Base-by-base conservation (phyloP, 2,888 invertebrate genomes). In the Xylota sylvarum region DNA sequence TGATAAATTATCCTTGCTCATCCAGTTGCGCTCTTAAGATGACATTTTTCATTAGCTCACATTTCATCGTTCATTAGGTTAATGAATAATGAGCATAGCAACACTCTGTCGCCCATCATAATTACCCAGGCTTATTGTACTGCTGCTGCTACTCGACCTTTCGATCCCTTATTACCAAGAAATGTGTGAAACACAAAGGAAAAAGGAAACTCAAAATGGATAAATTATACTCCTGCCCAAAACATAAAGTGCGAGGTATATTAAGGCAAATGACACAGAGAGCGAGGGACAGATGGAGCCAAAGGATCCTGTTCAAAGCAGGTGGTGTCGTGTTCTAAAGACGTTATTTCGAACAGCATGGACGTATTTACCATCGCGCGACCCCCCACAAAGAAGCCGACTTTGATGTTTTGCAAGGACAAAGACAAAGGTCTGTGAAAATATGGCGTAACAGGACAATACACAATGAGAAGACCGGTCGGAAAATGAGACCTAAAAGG, bases 61-160 rank as follows among this genome's bases (percentile, higher is more conserved):
- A 52, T 69, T 78, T 78, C 52, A 78, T 55, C 50, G 62, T 78
- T 78, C 78, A 78, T 78, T 78, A 78, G 60, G 60, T 55, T 62
- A 43, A 78, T 78, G 70, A 78, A 78, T 70, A 78, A 70, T 55
- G 77, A 50, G 50, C 67, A 1, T 52, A 37, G 58, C 50, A 67
- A 62, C 50, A 69, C 52, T 32, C 43, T 55, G 17, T 60, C 58
- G 58, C 32, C 56, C 67, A 50, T 50, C 69, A 50, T 62, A 62
- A 78, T 70, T 78, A 70, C 40, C 50, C 17, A n/a, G 27, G 23
- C 78, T 43, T 37, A 40, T 37, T 55, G 62, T 46, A 7, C 32
- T 10, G 30, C n/a, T 43, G 12, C 27, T 46, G 43, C 40, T 60
- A 19, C n/a, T 35, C 48, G 35, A 72, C 27, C 43, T 58, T 72